phyloP scores from a whole-genome alignment of 2,113 vertebrate genomes.

The Salvelinus sp. region DNA sequence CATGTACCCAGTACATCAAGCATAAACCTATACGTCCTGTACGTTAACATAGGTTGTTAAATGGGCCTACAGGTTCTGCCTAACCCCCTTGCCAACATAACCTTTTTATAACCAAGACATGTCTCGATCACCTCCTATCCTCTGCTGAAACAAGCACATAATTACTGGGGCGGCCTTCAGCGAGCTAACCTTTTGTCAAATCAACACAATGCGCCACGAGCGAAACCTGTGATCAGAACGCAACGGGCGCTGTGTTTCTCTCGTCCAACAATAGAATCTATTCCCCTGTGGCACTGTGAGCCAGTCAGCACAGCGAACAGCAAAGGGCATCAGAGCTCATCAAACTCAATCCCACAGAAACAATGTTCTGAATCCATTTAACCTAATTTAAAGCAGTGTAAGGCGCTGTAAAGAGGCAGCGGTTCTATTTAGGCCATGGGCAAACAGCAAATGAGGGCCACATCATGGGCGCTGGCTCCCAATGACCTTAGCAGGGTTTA shows the following conservation, averaged over 20 bases:
- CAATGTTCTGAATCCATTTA: slow-evolving; percentile 44
- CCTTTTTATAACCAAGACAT: neutral
- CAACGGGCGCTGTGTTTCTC: slow-evolving; percentile 23
- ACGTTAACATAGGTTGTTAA: neutral
- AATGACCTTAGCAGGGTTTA: slow-evolving; percentile 10
- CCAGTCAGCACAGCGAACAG: slow-evolving; percentile 38
- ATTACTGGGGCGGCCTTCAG: slow-evolving; percentile 41
- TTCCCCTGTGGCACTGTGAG: slow-evolving; percentile 52
- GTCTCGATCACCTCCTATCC: neutral
- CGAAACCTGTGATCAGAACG: slow-evolving; percentile 44
- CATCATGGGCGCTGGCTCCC: neutral
- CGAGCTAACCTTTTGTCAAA: slow-evolving; percentile 46
- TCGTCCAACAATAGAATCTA: slow-evolving; percentile 57
- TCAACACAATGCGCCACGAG: slow-evolving; percentile 30
- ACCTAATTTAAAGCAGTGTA: slow-evolving; percentile 29
- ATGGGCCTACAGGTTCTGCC: neutral
- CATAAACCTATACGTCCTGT: neutral
- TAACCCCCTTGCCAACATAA: neutral
- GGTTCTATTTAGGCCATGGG: slow-evolving; percentile 13
- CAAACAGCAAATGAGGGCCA: neutral
- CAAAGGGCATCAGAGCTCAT: slow-evolving; percentile 53
- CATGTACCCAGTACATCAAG: neutral
- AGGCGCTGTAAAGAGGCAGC: no score
- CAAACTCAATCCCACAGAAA: slow-evolving; percentile 56
- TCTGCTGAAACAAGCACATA: slow-evolving; percentile 20